Conservation (phyloP, 2,888 invertebrate genomes). For the Athetis lepigone region DNA sequence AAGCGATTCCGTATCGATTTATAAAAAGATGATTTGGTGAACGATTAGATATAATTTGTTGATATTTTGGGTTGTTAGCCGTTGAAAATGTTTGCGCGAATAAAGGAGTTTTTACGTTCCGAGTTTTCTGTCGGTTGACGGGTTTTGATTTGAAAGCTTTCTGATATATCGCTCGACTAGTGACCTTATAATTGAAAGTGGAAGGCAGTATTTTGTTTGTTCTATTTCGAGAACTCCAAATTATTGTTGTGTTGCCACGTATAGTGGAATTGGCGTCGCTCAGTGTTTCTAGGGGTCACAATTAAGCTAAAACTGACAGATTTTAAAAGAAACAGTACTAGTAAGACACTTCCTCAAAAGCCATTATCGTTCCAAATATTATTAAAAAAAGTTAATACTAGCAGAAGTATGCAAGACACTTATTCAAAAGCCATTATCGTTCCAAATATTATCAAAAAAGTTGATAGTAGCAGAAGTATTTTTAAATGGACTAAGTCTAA, state of each 20-base stretch:
- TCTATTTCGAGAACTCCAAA: background rate
- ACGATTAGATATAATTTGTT: conserved; percentile 55
- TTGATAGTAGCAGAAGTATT: too few species aligned
- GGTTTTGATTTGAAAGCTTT: conserved; percentile 26
- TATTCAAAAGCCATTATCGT: too few species aligned
- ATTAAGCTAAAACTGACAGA: too few species aligned
- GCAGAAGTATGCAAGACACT: too few species aligned
- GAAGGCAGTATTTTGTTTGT: conserved; percentile 19
- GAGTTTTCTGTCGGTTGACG: conserved; percentile 19
- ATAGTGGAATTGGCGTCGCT: background rate
- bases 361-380: too few species aligned
- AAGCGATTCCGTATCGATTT: conserved; percentile 52
- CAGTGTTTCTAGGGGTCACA: too few species aligned
- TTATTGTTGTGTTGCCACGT: background rate
- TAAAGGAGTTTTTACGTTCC: conserved; percentile 11
- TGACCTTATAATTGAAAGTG: conserved; percentile 9
- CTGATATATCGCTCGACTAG: conserved; percentile 28
- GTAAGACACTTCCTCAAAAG: too few species aligned
- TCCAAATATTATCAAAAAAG: too few species aligned
- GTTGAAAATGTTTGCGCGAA: conserved; percentile 31
- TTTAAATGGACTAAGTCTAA: background rate
- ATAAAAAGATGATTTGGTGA: conserved; percentile 52
- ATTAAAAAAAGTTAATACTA: too few species aligned
- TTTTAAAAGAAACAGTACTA: too few species aligned
- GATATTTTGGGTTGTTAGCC: conserved; percentile 41